phyloP scores from a whole-genome alignment of 1,140 invertebrate species.

The Aphelenchoides fujianensis region DNA sequence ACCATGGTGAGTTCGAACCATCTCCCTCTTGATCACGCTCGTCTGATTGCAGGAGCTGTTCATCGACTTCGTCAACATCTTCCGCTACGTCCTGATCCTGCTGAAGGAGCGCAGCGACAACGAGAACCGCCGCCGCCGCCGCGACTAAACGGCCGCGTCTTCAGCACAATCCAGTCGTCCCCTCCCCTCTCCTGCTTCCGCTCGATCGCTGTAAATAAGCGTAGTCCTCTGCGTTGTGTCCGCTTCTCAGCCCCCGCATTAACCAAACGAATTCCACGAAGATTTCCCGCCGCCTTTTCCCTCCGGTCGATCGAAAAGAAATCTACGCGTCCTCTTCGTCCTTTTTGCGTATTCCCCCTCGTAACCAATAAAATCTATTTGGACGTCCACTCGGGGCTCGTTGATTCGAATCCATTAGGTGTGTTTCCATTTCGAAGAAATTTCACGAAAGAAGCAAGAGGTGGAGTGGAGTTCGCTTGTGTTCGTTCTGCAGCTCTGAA shows the following conservation, averaged over 20 bases:
- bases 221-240: neutral
- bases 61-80: slow-evolving; percentile 84
- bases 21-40: neutral
- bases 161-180: neutral
- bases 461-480: too few species aligned
- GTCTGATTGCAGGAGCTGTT: slow-evolving; percentile 69
- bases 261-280: neutral
- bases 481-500: neutral
- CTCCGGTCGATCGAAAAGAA: neutral
- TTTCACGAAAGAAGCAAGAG: too few species aligned
- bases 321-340: neutral
- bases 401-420: too few species aligned
- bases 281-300: neutral
- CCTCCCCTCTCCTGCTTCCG: too few species aligned
- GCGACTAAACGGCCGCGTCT: slow-evolving; percentile 19
- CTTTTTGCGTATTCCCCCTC: neutral
- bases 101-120: slow-evolving; percentile 67
- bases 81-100: slow-evolving; percentile 81
- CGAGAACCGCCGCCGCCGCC: slow-evolving; percentile 29
- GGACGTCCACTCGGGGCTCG: too few species aligned
- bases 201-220: neutral
- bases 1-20: too few species aligned
- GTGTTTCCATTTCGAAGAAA: too few species aligned
- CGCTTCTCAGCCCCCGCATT: too few species aligned
- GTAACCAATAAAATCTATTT: neutral